A percentile compares a stretch with the other conserved stretches of the same genome.
Conservation (phyloP, 2,113 vertebrate species). For the Colossoma macropomum region DNA sequence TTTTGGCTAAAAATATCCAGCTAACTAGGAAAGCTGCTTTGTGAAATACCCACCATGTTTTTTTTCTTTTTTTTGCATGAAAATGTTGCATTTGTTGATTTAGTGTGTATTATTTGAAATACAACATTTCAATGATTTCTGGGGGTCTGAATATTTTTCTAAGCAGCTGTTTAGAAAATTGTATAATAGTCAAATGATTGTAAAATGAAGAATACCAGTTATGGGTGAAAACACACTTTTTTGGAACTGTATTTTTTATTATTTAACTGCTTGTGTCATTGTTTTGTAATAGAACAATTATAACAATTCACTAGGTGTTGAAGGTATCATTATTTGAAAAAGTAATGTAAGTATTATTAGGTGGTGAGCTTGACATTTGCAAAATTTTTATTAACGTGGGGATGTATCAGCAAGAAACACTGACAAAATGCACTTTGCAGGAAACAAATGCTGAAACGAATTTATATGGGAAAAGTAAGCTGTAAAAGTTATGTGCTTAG, state of each 20-base stretch:
- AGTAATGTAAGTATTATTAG: neutral
- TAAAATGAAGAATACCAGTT: slow-evolving; percentile 78
- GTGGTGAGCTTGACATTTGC: too few species aligned
- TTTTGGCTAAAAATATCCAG: slow-evolving; percentile 1
- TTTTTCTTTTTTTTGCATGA: neutral
- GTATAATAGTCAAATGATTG: slow-evolving; percentile 79
- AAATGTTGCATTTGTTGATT: neutral
- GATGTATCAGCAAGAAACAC: too few species aligned
- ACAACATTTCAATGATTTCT: slow-evolving; percentile 4
- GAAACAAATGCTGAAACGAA: too few species aligned
- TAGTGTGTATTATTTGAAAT: neutral
- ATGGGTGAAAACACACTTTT: slow-evolving; percentile 75
- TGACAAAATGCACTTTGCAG: too few species aligned
- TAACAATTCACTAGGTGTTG: slow-evolving; percentile 57
- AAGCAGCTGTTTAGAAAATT: slow-evolving; percentile 72
- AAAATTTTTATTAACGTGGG: neutral
- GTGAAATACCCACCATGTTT: neutral
- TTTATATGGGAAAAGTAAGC: too few species aligned
- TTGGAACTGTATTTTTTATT: slow-evolving; percentile 74
- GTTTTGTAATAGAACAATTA: slow-evolving; percentile 69
- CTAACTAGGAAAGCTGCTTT: neutral
- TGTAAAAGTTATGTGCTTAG: too few species aligned
- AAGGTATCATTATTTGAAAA: slow-evolving; percentile 43
- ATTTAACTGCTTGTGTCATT: slow-evolving; percentile 58
- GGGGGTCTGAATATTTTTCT: slow-evolving; percentile 28